Conservation (phyloP, 2,113 vertebrate genomes). For the Budorcas taxicolor region DNA sequence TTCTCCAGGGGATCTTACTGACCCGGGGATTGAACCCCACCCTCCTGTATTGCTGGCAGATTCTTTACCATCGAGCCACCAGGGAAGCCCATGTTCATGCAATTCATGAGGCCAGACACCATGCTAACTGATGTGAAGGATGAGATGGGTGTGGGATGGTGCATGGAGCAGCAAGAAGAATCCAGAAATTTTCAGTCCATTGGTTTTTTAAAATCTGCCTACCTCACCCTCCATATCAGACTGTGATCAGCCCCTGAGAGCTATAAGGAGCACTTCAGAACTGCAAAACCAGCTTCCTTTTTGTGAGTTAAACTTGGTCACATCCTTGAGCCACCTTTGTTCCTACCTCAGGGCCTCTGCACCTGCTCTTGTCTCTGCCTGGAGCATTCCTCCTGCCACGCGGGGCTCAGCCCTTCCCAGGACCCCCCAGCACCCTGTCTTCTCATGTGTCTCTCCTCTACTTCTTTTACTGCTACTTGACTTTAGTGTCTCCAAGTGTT, state of each 20-base stretch:
- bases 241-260: fast-evolving
- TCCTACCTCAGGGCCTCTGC: neutral
- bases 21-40: neutral
- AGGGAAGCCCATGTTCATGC: neutral
- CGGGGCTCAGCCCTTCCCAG: neutral
- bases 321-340: neutral
- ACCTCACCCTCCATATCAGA: fast-evolving
- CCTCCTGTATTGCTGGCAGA: neutral
- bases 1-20: neutral
- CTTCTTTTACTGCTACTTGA: neutral
- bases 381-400: neutral
- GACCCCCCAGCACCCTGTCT: fast-evolving
- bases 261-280: neutral
- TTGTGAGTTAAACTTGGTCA: neutral
- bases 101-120: fast-evolving
- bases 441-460: neutral
- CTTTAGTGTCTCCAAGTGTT: neutral
- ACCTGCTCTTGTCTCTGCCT: neutral
- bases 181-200: neutral
- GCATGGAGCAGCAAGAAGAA: neutral
- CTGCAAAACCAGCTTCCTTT: neutral
- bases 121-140: fast-evolving
- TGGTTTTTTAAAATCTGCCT: neutral
- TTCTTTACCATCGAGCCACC: neutral
- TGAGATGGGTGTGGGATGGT: neutral